phyloP scores from a whole-genome alignment of 2,888 invertebrate genomes.

The Tineola bisselliella region DNA sequence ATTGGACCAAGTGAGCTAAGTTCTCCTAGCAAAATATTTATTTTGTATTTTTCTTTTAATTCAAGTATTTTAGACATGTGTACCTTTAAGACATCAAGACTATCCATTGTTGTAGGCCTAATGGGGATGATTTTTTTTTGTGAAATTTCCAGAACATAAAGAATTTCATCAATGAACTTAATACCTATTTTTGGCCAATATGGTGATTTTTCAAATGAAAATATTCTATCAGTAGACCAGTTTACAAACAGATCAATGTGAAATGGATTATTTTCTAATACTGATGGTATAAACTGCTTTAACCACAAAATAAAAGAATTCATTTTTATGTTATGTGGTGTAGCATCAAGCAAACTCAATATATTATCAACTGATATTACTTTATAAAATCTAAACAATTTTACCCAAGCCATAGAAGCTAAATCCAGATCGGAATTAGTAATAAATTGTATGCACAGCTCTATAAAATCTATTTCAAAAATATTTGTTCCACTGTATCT shows the following conservation, averaged over 20 bases:
- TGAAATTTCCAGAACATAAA: slow-evolving; percentile 41
- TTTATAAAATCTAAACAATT: slow-evolving; percentile 43
- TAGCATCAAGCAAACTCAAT: slow-evolving; percentile 41
- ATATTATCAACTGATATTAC: slow-evolving; percentile 34
- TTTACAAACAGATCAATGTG: slow-evolving; percentile 54
- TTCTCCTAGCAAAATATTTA: slow-evolving; percentile 54
- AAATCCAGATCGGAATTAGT: slow-evolving; percentile 52
- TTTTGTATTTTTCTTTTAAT: slow-evolving; percentile 55
- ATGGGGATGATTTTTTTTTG: slow-evolving; percentile 39
- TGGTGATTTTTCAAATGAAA: slow-evolving; percentile 48
- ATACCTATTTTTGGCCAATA: slow-evolving; percentile 64
- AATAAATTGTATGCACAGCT: slow-evolving; percentile 45
- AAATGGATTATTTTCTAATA: slow-evolving; percentile 54
- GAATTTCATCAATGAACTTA: slow-evolving; percentile 51
- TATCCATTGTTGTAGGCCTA: slow-evolving; percentile 53
- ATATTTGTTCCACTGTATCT: slow-evolving; percentile 38
- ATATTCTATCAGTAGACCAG: slow-evolving; percentile 57
- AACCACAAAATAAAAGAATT: slow-evolving; percentile 54
- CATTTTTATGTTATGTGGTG: slow-evolving; percentile 52
- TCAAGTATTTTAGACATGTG: slow-evolving; percentile 49
- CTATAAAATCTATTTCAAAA: slow-evolving; percentile 37
- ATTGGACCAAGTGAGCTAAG: slow-evolving; percentile 46
- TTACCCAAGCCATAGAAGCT: slow-evolving; percentile 57
- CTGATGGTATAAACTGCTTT: slow-evolving; percentile 47
- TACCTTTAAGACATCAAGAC: slow-evolving; percentile 47